Conservation (phyloP, 2,888 invertebrate species). For the Geotrupes spiniger region DNA sequence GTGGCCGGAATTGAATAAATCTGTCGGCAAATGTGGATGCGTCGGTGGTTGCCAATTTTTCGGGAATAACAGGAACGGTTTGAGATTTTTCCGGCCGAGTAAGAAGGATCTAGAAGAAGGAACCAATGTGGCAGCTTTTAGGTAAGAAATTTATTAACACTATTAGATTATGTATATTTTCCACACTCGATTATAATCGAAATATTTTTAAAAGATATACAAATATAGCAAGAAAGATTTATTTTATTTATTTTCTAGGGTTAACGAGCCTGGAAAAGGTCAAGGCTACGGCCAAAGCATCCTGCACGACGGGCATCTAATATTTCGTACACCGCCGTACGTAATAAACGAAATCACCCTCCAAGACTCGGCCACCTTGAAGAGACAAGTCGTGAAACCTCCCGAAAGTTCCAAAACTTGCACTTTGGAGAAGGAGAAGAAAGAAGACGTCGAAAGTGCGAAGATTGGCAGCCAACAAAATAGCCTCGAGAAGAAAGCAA, state of each 20-base stretch:
- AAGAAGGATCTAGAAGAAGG: slow-evolving; percentile 78
- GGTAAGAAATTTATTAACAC: slow-evolving; percentile 45
- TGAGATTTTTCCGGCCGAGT: slow-evolving; percentile 83
- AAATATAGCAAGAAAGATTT: no score
- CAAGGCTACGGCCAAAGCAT: slow-evolving; percentile 94
- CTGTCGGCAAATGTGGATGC: slow-evolving; percentile 81
- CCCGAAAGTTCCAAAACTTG: no score
- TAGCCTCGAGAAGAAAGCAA: slow-evolving; percentile 41
- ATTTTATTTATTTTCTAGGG: slow-evolving; percentile 48
- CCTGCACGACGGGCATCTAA: slow-evolving; percentile 78
- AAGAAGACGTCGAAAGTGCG: no score
- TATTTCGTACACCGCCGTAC: slow-evolving; percentile 89
- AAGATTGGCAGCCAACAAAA: slow-evolving; percentile 47
- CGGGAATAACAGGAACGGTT: slow-evolving; percentile 86
- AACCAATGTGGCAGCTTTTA: slow-evolving; percentile 76
- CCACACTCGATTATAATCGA: background rate
- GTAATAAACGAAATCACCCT: slow-evolving; percentile 73
- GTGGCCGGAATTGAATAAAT: slow-evolving; percentile 72
- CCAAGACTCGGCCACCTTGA: slow-evolving; percentile 50
- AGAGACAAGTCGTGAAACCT: slow-evolving; percentile 2
- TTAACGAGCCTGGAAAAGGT: slow-evolving; percentile 75
- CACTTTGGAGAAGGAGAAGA: no score
- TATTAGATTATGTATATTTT: background rate
- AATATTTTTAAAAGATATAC: background rate
- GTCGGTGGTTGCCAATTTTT: slow-evolving; percentile 95